Base-by-base conservation (phyloP, 64 coral and sea anemone species). In the Montipora capricornis region DNA sequence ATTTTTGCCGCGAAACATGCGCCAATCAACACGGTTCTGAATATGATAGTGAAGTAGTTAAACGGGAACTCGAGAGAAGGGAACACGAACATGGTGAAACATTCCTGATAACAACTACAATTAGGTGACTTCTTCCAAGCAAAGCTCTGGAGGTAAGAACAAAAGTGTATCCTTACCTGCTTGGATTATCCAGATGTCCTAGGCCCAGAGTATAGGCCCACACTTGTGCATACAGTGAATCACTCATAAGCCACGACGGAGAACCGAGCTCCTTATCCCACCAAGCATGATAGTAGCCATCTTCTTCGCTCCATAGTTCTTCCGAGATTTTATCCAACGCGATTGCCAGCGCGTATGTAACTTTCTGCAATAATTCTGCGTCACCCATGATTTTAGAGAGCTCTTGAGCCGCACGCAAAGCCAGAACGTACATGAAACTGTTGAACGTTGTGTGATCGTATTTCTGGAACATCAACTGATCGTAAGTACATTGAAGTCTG, bases 141-240 rank as follows among this genome's bases (percentile, higher is more conserved):
- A 29, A 74, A 74, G n/a, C 2, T 7, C 19, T 74, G n/a, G 14
- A 74, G 26, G 20, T 29, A 74, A 4, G 1, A 20, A 74, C 5
- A 46, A 46, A 76, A 44, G 13, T 1, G 3, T 46, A 8, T 4
- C 29, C 82, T 69, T 20, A 50, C 82, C 82, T 85, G 6, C 19
- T n/a, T 37, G 93, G 88, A 50, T 94, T 80, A 10, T 90, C 60
- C n/a, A 94, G 71, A 13, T 88, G 49, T 64, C 93, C 93, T 68
- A 94, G 29, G 45, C 93, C 93, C 47, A 94, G 74, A 29, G 93
- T 94, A 59, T 94, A 94, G n/a, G 93, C 87, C 93, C 93, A 94
- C 7, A 94, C 93, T 80, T 94, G 93, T 4, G 87, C 93, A 75
- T 95, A 95, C 62, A 95, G 83, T 12, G 93, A 90, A 79, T 95